Base-by-base conservation (phyloP, 2,888 invertebrate genomes). In the Thera britannica region DNA sequence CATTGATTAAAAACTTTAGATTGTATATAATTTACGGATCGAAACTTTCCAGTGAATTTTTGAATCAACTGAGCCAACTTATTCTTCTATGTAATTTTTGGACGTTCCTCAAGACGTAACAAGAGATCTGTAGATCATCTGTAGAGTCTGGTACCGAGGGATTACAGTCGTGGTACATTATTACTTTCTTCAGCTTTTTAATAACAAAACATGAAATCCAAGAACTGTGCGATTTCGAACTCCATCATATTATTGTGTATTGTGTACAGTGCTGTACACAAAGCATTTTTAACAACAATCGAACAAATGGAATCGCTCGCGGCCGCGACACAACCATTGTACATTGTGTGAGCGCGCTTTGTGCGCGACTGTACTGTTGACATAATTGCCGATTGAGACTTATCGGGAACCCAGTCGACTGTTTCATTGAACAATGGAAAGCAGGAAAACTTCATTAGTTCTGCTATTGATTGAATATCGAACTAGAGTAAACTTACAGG, bases 381-480 rank as follows among this genome's bases (percentile, higher is more conserved):
- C 67, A 57, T 60, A 58, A 70, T 62, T 51, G 67, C 58, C 67
- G 67, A 70, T 63, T 62, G 67, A 67, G 60, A 57, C 41, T 67
- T 63, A 63, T 60, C 60, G 68, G 56, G 57, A 57, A 46, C 67
- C 38, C 67, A 63, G 36, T 58, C 68, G 58, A 68, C 61, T 65
- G 64, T 65, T 65, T 61, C 68, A 68, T 48, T 61, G 58, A 65
- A 68, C 68, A 68, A 68, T 68, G 58, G 61, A 68, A 65, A 68
- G 64, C 58, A 57, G 64, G 68, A 64, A 64, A 68, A 58, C 58
- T 61, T 65, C 68, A 62, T 68, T 68, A 65, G 68, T 64, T 68
- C 64, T 57, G 65, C 64, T 54, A 58, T 57, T 41, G 54, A 51
- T 60, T 58, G 34, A 35, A 63, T 46, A 35, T 36, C 54, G 36